Evolutionary conservation across 2,888 invertebrate genomes (phyloP).

Genomic region (Acleris literana): DNA sequence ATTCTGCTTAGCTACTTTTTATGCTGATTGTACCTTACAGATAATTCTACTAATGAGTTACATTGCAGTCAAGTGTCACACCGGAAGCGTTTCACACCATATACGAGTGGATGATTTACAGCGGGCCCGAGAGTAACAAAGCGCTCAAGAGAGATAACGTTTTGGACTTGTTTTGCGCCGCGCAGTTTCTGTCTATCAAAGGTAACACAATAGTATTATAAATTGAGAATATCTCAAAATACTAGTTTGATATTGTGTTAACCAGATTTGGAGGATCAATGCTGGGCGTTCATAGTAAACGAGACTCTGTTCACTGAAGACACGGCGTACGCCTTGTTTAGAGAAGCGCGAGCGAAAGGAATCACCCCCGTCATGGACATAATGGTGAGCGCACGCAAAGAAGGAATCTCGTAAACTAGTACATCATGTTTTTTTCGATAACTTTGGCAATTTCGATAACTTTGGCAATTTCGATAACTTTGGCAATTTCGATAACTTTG

Average conservation of each 20-base stretch:
- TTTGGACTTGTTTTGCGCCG: constrained; percentile 88
- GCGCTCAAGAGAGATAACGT: constrained; percentile 87
- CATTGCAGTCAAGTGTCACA: constrained; percentile 68
- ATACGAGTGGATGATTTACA: constrained; percentile 92
- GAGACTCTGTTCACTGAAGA: constrained; percentile 88
- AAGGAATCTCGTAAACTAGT: background rate
- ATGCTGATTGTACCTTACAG: too few species aligned
- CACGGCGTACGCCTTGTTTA: constrained; percentile 87
- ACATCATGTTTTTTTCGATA: too few species aligned
- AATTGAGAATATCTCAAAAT: background rate
- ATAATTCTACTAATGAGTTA: constrained; percentile 10
- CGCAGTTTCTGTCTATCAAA: constrained; percentile 88
- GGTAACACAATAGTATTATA: constrained; percentile 61
- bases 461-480: too few species aligned
- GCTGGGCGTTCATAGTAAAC: constrained; percentile 90
- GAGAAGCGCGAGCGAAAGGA: constrained; percentile 82
- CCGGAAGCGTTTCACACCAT: constrained; percentile 87
- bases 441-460: too few species aligned
- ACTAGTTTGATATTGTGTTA: background rate
- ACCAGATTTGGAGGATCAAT: constrained; percentile 88
- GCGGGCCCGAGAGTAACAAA: constrained; percentile 85
- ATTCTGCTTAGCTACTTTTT: too few species aligned
- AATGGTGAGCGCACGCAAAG: constrained; percentile 73
- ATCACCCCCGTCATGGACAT: constrained; percentile 86
- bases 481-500: too few species aligned